Percentiles rank a stretch among this genome's conserved stretches.
phyloP scores from a whole-genome alignment of 2,113 vertebrate genomes.

The Gadus chalcogrammus region DNA sequence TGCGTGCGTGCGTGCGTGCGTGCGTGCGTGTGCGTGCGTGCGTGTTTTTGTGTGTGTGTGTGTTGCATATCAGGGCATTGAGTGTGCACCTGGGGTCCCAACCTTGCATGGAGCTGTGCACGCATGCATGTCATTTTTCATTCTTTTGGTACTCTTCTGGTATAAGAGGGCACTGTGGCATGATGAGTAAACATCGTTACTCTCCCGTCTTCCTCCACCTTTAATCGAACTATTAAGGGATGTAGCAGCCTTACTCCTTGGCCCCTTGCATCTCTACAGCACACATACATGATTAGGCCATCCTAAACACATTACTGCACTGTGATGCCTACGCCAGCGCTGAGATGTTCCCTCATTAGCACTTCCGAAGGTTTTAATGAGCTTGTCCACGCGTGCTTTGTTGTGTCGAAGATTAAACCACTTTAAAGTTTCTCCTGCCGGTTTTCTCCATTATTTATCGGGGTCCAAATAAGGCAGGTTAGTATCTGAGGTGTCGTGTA shows the following conservation, averaged over 20 bases:
- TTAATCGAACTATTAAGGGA: conserved; percentile 57
- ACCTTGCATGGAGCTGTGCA: no score
- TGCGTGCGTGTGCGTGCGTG: neutral
- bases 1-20: neutral
- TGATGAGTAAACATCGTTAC: conserved; percentile 62
- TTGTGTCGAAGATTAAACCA: conserved; percentile 12
- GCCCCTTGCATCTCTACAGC: conserved; percentile 50
- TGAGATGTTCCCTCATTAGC: conserved; percentile 45
- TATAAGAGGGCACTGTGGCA: conserved; percentile 19
- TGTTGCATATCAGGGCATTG: no score
- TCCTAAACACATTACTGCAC: conserved; percentile 48
- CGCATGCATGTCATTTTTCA: no score
- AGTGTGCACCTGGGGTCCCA: no score
- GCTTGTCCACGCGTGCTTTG: conserved; percentile 2
- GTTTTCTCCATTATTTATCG: conserved; percentile 22
- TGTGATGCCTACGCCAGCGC: conserved; percentile 44
- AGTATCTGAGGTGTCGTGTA: neutral
- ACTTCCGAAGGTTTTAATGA: conserved; percentile 29
- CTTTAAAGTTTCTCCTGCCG: conserved; percentile 32
- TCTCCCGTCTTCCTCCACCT: conserved; percentile 30
- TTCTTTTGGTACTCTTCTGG: conserved; percentile 20
- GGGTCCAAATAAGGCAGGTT: no score
- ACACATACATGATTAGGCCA: conserved; percentile 55
- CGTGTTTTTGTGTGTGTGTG: neutral
- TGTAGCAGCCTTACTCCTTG: conserved; percentile 41